phyloP scores from a whole-genome alignment of 2,113 vertebrate genomes.

The Mohoua ochrocephala region DNA sequence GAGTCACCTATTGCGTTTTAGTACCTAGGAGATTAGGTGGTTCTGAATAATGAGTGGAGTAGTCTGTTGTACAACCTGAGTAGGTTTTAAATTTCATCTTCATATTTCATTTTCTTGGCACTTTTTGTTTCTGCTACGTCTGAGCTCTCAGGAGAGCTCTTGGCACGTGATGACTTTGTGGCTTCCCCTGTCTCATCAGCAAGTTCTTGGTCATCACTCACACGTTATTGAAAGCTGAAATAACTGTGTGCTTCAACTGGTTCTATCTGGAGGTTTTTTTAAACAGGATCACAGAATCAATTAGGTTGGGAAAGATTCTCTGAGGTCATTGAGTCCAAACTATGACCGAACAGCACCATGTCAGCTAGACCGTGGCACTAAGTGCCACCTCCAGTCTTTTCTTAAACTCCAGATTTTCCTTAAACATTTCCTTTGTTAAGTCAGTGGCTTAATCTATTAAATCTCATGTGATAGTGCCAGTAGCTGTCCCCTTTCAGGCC shows the following conservation, averaged over 20 bases:
- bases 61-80: neutral
- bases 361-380: neutral
- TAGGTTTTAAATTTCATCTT: slow-evolving; percentile 1
- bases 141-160: neutral
- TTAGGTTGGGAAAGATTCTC: neutral
- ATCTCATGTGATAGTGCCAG: neutral
- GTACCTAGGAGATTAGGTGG: neutral
- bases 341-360: rapidly evolving
- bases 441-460: neutral
- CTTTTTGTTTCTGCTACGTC: neutral
- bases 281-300: neutral
- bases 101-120: neutral
- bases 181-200: neutral
- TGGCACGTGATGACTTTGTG: neutral
- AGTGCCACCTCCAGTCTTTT: neutral
- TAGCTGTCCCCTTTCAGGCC: neutral
- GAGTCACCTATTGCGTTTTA: neutral
- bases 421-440: neutral
- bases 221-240: neutral
- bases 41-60: neutral
- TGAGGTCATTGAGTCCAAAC: neutral
- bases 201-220: neutral
- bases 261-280: neutral
- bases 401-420: neutral
- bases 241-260: neutral